phyloP scores from a whole-genome alignment of 2,797 vertebrate genomes.

The Ceyx erithaca region DNA sequence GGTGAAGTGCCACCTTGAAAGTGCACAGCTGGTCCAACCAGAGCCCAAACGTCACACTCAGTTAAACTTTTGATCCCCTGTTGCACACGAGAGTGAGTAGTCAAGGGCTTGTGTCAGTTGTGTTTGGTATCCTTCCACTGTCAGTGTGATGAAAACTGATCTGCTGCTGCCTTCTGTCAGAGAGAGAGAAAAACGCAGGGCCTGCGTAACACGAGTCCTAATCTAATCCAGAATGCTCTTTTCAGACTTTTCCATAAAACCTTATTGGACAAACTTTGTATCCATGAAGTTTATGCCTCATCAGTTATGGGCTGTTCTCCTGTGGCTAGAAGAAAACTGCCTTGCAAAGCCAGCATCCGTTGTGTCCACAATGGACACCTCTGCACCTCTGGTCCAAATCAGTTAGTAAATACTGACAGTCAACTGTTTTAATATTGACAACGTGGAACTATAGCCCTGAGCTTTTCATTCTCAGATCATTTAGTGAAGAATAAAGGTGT shows the following conservation, averaged over 20 bases:
- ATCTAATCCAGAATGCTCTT: background rate
- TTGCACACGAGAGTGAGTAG: background rate
- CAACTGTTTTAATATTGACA: background rate
- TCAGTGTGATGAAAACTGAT: background rate
- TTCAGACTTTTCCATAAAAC: background rate
- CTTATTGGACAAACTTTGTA: background rate
- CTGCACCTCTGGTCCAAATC: background rate
- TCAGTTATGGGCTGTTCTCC: background rate
- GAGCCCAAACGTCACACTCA: background rate
- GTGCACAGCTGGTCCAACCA: background rate
- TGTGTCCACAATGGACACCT: no score
- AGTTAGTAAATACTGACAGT: background rate
- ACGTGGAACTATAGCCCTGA: background rate
- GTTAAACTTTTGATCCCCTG: background rate
- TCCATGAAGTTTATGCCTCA: background rate
- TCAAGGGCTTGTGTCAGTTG: background rate
- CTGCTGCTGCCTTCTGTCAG: background rate
- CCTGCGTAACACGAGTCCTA: background rate
- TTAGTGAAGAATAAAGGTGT: background rate
- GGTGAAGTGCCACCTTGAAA: background rate
- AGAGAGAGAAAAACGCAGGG: background rate
- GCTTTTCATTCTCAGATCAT: background rate
- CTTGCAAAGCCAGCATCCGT: background rate
- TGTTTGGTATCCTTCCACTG: rapidly evolving
- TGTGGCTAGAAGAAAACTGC: background rate